Evolutionary conservation across 2,888 invertebrate species (phyloP), one percentile per base, ranked within the genome.

Genomic region (Cyclophora albipunctata): DNA sequence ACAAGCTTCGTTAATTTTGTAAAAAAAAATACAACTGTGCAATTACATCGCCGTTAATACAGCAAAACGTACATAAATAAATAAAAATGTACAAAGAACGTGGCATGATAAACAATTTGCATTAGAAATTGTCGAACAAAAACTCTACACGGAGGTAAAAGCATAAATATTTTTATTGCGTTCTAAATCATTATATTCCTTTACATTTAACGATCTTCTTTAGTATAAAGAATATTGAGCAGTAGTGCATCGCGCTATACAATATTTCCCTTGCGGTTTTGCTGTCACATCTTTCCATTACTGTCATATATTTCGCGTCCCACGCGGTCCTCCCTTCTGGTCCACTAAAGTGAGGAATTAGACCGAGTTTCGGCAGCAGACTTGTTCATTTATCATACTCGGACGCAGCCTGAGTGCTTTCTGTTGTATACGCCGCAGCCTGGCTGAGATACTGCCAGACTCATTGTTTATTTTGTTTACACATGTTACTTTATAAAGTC

Each of bases 311-410:
- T 75, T 79, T 71, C 4, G 43, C 43, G 64, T 63, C 59, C 63
- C 61, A 57, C 60, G 34, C 43, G 43, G 59, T 59, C 61, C 65
- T 66, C 66, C 61, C 64, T 60, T 57, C 55, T 52, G 61, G 69
- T 64, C 61, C 63, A 64, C 67, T 69, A 76, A 73, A 78, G 73
- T 73, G 78, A 80, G 73, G 76, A 78, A 74, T 75, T 73, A 71
- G 71, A 71, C 66, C 71, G 65, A 63, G 69, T 67, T 69, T 65
- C 64, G 68, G 66, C 50, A 54, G 46, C 53, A 53, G 53, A 64
- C 56, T 43, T 60, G 72, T 72, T 70, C 78, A 85, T 87, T 84
- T 86, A 82, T 86, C 84, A 87, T 82, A 77, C 76, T 78, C 71
- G 75, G 71, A 63, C 73, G 69, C 57, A 66, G 63, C 63, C 78